Evolutionary conservation across 2,888 invertebrate genomes (phyloP), one percentile per base, ranked within the genome.

Genomic region (Ethmia dodecea): DNA sequence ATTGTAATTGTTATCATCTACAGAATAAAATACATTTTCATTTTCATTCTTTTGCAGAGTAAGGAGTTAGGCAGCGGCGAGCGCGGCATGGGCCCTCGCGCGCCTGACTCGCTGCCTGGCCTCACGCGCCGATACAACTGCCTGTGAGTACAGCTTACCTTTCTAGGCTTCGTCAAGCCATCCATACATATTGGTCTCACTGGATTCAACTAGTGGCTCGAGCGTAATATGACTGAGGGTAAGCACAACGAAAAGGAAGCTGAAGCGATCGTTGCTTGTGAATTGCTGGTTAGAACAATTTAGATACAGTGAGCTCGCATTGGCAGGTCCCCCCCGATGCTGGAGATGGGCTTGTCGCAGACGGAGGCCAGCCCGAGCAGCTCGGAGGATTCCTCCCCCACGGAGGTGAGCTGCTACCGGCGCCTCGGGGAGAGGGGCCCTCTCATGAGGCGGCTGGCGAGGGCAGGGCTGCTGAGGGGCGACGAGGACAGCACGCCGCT

Each of bases 371-470:
- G 80, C 28, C 90, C 91, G 18, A 91, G 90, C 73, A 93, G 92
- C 67, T 94, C 94, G 51, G 94, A 95, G 72, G 95, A 95, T 81
- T 94, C 94, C 64, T 95, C 95, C 6, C 95, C 95, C 29, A 94
- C 94, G 32, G 95, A 95, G 86, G 88, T 94, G 73, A 94, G 93
- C 81, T 93, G 94, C 63, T 95, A 94, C 80, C 91, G 94, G 68
- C 88, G 94, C 58, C 89, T 95, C 65, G 88, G 89, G 2, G 26
- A 26, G 26, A 12, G 26, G 3, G 11, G 94, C 94, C 94, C 94
- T 33, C 88, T 95, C 60, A 91, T 91, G 65, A 93, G 93, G 74
- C 87, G 94, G 33, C 88, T 95, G 45, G 92, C 94, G 32, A 91
- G 88, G 88, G 87, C 87, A 40, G 52, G 83, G 46, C 60, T 84